A percentile compares a stretch with the other conserved stretches of the same genome.
phyloP scores from a whole-genome alignment of 1,140 invertebrate species.

The Eriocheir sinensis region DNA sequence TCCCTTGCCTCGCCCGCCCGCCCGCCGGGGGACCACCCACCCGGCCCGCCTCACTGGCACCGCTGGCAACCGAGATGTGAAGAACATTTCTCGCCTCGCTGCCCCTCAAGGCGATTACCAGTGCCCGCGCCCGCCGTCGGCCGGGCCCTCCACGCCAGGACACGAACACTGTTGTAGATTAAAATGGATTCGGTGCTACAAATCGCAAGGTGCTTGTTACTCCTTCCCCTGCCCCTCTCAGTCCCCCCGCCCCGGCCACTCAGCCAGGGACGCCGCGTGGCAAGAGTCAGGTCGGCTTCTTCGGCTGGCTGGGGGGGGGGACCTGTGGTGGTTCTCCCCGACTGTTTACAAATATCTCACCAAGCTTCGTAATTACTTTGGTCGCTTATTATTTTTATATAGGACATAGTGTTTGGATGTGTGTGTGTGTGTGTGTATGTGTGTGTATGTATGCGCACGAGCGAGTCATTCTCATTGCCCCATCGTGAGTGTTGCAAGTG shows the following conservation, averaged over 20 bases:
- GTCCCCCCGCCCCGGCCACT: background rate
- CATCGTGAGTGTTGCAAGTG: background rate
- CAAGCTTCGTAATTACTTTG: conserved; percentile 30
- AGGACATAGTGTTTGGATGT: conserved; percentile 51
- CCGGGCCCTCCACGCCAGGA: background rate
- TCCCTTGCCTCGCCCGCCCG: background rate
- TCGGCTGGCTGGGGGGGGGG: background rate
- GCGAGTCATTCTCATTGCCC: background rate
- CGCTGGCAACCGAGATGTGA: background rate
- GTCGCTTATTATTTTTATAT: conserved; percentile 48
- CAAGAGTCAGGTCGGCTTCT: background rate
- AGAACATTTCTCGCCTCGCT: background rate
- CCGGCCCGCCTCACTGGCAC: conserved; percentile 12
- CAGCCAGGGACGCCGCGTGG: background rate
- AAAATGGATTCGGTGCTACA: conserved; percentile 55
- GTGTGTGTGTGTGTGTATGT: background rate
- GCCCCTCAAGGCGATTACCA: background rate
- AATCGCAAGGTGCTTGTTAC: conserved; percentile 59
- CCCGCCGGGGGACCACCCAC: conserved; percentile 41
- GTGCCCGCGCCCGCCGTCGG: background rate
- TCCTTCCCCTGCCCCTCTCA: background rate
- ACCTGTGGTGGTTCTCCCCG: background rate
- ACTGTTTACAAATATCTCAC: background rate
- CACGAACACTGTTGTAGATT: conserved; percentile 20
- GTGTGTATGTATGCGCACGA: background rate